Evolutionary conservation across 2,888 invertebrate species (phyloP), one percentile per base, ranked within the genome.

Genomic region (Ophion obscuratus): DNA sequence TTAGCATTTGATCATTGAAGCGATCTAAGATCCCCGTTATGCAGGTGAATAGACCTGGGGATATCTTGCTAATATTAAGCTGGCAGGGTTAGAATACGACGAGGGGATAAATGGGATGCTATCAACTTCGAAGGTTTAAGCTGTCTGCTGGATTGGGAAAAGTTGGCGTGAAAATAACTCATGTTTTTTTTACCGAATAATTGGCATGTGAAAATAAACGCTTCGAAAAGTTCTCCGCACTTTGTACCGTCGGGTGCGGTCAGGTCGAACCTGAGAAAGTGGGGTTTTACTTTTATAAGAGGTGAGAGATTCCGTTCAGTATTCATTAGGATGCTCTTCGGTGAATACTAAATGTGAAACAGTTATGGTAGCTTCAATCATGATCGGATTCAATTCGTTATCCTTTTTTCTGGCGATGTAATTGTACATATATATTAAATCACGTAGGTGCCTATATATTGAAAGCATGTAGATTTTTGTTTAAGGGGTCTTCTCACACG

Each of bases 1-100:
- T n/a, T 53, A 53, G 61, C 53, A 79, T 80, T 84, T 75, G 68
- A 80, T 80, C 75, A 80, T 80, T 75, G 70, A 80, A 84, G 74
- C 68, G 67, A 73, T 27, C 31, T n/a, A 59, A 36, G 68, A 40
- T 66, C 44, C 61, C 61, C 61, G 64, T 67, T 53, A 24, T 78
- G 31, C 59, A 70, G 64, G 11, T 14, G 64, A 20, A 53, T 44
- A 71, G 7, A 76, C 40, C 31, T 36, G 20, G 47, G 53, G 31
- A 24, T 71, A 57, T 73, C 7, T 73, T 73, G 31, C n/a, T 77
- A 57, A 24, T 64, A 20, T 53, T 57, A 66, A 17, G 5, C 14
- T 17, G 17, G 17, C 5, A 17, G 53, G 17, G 53, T 53, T 53
- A 17, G 53, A 53, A 17, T 4, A 14, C 14, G 17, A 53, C 4